Evolutionary conservation across 2,888 invertebrate genomes (phyloP).

Genomic region (Limenitis camilla): DNA sequence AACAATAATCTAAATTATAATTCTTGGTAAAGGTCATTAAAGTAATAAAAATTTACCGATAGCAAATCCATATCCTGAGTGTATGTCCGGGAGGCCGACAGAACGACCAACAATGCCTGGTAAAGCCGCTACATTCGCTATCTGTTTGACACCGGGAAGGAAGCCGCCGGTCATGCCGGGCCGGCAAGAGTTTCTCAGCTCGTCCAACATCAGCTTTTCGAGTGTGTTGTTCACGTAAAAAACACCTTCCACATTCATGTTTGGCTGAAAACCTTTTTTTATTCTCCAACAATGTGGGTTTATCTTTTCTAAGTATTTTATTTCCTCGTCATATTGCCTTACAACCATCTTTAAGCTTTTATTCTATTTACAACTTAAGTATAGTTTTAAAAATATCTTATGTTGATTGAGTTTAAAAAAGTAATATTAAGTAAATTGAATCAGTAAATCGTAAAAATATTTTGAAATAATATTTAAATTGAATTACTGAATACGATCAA

Average conservation of each 20-base stretch:
- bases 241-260: constrained; percentile 98
- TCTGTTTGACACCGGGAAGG: constrained; percentile 98
- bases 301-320: constrained; percentile 93
- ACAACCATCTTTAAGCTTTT: constrained; percentile 82
- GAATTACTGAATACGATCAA: no score
- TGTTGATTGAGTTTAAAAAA: no score
- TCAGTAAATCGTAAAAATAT: no score
- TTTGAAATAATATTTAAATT: no score
- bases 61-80: constrained; percentile 99
- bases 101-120: constrained; percentile 97
- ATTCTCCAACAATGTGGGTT: constrained; percentile 91
- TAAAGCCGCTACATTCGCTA: constrained; percentile 98
- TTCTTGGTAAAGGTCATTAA: background rate
- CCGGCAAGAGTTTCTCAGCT: constrained; percentile 90
- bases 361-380: background rate
- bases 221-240: constrained; percentile 96
- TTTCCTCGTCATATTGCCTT: constrained; percentile 92
- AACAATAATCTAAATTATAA: background rate
- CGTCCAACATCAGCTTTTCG: constrained; percentile 98
- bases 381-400: no score
- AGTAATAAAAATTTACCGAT: constrained; percentile 78
- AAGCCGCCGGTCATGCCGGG: constrained; percentile 96
- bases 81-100: constrained; percentile 96
- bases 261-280: constrained; percentile 98
- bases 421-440: no score